Evolutionary conservation across 2,888 invertebrate genomes (phyloP).

Genomic region (Mythimna pallens): DNA sequence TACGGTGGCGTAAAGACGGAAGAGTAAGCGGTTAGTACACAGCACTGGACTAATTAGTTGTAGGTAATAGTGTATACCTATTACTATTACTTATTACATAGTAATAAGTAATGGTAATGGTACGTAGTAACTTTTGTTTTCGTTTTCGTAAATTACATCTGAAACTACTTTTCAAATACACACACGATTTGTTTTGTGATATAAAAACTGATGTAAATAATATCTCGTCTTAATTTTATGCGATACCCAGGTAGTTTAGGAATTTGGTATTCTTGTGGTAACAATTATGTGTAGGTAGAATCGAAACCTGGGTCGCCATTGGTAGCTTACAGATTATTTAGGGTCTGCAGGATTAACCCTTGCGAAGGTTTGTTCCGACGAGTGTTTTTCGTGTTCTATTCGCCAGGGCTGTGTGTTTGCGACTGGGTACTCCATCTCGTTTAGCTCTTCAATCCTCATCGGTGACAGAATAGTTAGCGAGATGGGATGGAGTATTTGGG

Average conservation of each 20-base stretch:
- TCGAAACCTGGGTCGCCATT: slow-evolving; percentile 13
- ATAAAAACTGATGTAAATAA: not conserved
- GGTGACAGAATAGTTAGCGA: no score
- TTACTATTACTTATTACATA: not conserved
- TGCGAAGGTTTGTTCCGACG: no score
- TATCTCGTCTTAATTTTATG: not conserved
- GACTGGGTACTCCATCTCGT: no score
- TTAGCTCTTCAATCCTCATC: no score
- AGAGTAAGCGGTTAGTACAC: slow-evolving; percentile 19
- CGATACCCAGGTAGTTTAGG: slow-evolving; percentile 6
- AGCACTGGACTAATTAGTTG: slow-evolving; percentile 21
- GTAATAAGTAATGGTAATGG: no score
- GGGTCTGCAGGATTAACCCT: not conserved
- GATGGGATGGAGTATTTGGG: no score
- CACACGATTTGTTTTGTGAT: not conserved
- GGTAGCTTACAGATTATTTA: slow-evolving; percentile 7
- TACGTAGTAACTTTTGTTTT: not conserved
- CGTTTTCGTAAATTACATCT: not conserved
- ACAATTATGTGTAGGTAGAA: not conserved
- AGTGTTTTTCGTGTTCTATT: no score
- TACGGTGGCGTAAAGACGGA: slow-evolving; percentile 11
- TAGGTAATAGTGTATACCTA: not conserved
- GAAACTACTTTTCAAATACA: not conserved
- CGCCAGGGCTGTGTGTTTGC: no score
- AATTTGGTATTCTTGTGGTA: not conserved